A percentile compares a stretch with the other conserved stretches of the same genome.
Evolutionary conservation across 2,797 vertebrate genomes (phyloP).

Genomic region (Halcyon badia): DNA sequence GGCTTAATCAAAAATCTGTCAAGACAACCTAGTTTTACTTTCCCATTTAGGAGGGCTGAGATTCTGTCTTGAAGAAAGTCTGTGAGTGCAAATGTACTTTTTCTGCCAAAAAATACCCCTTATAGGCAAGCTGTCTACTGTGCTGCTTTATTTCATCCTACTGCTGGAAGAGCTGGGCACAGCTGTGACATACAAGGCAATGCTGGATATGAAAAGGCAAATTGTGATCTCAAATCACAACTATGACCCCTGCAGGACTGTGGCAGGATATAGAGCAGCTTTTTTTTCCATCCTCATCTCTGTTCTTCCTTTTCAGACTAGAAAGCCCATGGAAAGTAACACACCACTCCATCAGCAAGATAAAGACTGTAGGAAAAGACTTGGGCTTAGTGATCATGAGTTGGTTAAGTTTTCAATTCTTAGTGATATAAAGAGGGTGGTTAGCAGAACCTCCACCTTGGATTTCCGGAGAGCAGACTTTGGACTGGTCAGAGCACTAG

Average conservation of each 20-base stretch:
- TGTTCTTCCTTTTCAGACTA: neutral
- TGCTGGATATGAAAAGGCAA: neutral
- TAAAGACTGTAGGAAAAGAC: neutral
- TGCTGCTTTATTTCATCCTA: neutral
- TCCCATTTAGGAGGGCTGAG: neutral
- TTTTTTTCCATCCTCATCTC: neutral
- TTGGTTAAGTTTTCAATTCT: too few relatives aligned
- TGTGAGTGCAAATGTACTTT: neutral
- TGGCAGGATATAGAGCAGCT: neutral
- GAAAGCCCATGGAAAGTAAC: neutral
- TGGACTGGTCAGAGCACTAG: too few relatives aligned
- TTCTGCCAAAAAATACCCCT: neutral
- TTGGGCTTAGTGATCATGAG: too few relatives aligned
- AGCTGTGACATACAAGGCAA: neutral
- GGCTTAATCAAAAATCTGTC: neutral
- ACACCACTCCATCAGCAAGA: neutral
- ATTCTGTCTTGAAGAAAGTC: neutral
- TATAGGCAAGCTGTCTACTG: neutral
- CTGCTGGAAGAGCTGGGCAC: neutral
- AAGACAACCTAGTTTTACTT: neutral
- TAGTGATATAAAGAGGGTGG: too few relatives aligned
- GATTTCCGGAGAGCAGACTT: too few relatives aligned
- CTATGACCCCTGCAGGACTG: conserved; percentile 33
- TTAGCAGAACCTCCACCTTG: too few relatives aligned
- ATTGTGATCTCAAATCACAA: neutral